phyloP scores from a whole-genome alignment of 2,888 invertebrate species.

The Napeogenes sylphis region DNA sequence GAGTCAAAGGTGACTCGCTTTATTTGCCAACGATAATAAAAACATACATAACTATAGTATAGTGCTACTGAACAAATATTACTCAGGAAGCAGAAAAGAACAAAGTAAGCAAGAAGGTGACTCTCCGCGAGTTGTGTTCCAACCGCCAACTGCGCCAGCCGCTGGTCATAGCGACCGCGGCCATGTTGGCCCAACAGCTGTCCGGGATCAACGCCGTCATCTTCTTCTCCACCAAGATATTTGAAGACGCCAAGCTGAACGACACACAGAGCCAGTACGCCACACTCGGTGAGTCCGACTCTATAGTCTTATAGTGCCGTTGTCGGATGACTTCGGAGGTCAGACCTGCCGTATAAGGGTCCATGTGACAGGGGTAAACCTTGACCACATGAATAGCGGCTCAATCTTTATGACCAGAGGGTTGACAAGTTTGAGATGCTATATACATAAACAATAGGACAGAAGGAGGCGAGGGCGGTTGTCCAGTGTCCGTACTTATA shows the following conservation, averaged over 20 bases:
- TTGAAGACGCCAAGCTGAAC: conserved; percentile 81
- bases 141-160: conserved; percentile 86
- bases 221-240: conserved; percentile 90
- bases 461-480: too few relatives aligned
- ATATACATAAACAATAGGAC: too few relatives aligned
- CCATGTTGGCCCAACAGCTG: conserved; percentile 93
- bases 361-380: too few relatives aligned
- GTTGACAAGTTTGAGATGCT: too few relatives aligned
- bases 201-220: conserved; percentile 94
- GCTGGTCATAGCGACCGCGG: conserved; percentile 85
- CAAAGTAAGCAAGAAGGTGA: conserved; percentile 78
- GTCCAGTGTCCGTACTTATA: too few relatives aligned
- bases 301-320: too few relatives aligned
- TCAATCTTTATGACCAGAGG: too few relatives aligned
- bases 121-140: conserved; percentile 83
- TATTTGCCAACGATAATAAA: background rate
- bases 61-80: conserved; percentile 6
- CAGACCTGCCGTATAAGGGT: too few relatives aligned
- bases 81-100: conserved; percentile 74
- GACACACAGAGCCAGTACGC: conserved; percentile 83
- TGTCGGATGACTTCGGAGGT: too few relatives aligned
- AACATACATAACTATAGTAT: background rate
- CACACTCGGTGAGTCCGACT: conserved; percentile 77
- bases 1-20: too few relatives aligned
- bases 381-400: too few relatives aligned